A percentile compares a stretch with the other conserved stretches of the same genome.
Evolutionary conservation across 2,888 invertebrate genomes (phyloP).

Genomic region (Fissipunctia ypsillon): DNA sequence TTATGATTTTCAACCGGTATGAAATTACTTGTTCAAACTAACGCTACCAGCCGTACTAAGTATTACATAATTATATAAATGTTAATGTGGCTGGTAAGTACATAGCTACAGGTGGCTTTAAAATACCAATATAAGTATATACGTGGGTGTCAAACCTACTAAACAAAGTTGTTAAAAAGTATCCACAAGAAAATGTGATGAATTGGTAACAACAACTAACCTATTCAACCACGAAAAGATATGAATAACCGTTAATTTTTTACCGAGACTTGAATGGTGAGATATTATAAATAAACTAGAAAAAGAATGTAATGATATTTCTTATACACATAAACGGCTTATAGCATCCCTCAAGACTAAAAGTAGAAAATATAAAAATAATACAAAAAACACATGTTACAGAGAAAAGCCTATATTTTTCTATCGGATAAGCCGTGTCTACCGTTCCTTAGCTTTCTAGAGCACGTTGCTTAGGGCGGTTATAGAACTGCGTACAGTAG

Average conservation of each 20-base stretch:
- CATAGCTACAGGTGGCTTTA: too few relatives aligned
- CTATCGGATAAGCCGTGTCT: conserved; percentile 22
- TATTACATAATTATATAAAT: too few relatives aligned
- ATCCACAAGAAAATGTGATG: background rate
- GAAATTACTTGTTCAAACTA: too few relatives aligned
- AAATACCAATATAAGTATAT: background rate
- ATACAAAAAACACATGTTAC: conserved; percentile 18
- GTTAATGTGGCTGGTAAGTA: too few relatives aligned
- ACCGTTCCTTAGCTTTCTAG: background rate
- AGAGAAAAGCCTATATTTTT: conserved; percentile 22
- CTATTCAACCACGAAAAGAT: background rate
- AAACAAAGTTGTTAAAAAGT: background rate
- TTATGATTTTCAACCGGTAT: too few relatives aligned
- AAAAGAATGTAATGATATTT: background rate
- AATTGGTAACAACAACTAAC: background rate
- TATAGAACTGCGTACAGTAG: conserved; percentile 2
- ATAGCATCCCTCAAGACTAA: background rate
- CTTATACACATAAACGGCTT: background rate
- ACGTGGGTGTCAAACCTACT: background rate
- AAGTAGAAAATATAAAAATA: conserved; percentile 24
- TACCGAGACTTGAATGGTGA: background rate
- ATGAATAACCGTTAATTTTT: background rate
- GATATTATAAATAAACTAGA: too few relatives aligned
- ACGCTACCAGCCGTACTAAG: too few relatives aligned
- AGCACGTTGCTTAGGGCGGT: background rate